Conservation (phyloP, 2,113 vertebrate genomes). For the Rallus limicola region DNA sequence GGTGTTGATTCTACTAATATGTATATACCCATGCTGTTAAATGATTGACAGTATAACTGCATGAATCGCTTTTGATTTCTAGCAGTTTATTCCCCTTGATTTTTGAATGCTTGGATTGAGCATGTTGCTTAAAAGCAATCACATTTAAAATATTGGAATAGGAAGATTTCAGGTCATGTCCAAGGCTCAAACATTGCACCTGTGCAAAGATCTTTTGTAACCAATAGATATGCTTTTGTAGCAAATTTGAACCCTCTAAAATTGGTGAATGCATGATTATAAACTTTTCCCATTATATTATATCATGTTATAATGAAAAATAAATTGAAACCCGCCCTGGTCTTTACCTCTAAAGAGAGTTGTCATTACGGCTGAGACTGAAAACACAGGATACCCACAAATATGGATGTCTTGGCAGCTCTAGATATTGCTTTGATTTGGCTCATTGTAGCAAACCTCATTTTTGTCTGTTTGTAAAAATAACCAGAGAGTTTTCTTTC, state of each 20-base stretch:
- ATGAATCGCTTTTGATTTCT: neutral
- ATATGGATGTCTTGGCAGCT: neutral
- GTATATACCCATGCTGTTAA: neutral
- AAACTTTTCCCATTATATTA: neutral
- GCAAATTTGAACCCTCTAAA: neutral
- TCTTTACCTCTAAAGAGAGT: neutral
- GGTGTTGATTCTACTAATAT: neutral
- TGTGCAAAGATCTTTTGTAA: neutral
- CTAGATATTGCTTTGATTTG: neutral
- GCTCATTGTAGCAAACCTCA: neutral
- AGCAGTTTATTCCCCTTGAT: neutral
- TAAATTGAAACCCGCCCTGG: neutral
- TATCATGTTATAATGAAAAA: neutral
- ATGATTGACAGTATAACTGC: neutral
- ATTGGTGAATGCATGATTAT: neutral
- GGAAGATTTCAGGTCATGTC: neutral
- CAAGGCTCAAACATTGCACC: neutral
- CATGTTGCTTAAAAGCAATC: neutral
- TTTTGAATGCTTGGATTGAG: neutral
- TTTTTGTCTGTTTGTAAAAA: neutral
- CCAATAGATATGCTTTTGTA: neutral
- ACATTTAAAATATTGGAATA: neutral
- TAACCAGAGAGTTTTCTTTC: neutral
- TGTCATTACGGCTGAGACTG: neutral
- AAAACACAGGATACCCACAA: neutral